A percentile compares a stretch with the other conserved stretches of the same genome.
phyloP scores from a whole-genome alignment of 2,797 vertebrate genomes.

The Danio aesculapii region DNA sequence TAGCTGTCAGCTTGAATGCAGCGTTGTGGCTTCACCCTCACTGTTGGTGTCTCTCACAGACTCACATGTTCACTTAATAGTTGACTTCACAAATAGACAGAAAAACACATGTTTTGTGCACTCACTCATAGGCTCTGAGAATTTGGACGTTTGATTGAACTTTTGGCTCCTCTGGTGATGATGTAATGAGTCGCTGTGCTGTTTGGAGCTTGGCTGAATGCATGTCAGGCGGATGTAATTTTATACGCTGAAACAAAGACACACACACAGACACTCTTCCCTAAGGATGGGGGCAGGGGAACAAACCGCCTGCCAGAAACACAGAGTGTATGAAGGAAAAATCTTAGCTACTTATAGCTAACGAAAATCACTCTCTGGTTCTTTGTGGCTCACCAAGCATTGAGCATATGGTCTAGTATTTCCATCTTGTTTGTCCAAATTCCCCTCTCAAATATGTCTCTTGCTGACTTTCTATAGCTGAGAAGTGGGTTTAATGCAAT shows the following conservation, averaged over 20 bases:
- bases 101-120: background rate
- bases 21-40: background rate
- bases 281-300: constrained; percentile 39
- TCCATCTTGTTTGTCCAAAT: background rate
- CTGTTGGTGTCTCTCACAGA: constrained; percentile 7
- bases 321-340: constrained; percentile 50
- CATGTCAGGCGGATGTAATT: constrained; percentile 61
- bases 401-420: constrained; percentile 24
- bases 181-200: constrained; percentile 56
- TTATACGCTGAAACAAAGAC: constrained; percentile 46
- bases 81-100: constrained; percentile 12
- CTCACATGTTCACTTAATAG: constrained; percentile 5
- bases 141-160: constrained; percentile 49
- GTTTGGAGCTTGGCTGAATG: constrained; percentile 55
- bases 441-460: background rate
- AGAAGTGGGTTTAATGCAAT: background rate
- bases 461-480: background rate
- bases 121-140: constrained; percentile 32
- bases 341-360: constrained; percentile 38
- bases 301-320: constrained; percentile 46
- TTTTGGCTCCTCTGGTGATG: constrained; percentile 56
- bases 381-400: background rate
- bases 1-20: background rate
- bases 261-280: constrained; percentile 42
- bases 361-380: constrained; percentile 25